Conservation (phyloP, 1,140 invertebrate genomes). For the Platyscapa corneri region DNA sequence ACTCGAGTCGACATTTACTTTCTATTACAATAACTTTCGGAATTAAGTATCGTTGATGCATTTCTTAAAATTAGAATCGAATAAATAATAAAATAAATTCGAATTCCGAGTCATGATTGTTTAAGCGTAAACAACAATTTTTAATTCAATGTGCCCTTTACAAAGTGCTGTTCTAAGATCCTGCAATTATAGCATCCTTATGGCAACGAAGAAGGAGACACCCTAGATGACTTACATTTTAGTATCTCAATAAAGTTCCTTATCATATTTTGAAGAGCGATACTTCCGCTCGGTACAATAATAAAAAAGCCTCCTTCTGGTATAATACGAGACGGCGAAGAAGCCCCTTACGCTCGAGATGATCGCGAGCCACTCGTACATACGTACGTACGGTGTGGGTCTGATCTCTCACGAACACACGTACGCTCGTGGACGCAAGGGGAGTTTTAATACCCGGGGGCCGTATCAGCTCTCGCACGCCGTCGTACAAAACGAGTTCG, state of each 20-base stretch:
- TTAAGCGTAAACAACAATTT: no score
- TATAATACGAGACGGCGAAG: not conserved
- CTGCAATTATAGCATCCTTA: not conserved
- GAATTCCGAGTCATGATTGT: no score
- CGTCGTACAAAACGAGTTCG: conserved; percentile 39
- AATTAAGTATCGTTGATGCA: no score
- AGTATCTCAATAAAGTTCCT: conserved; percentile 14
- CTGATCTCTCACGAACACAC: not conserved
- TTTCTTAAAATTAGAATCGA: no score
- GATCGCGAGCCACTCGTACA: not conserved
- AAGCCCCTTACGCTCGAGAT: not conserved
- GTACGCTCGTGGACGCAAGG: not conserved
- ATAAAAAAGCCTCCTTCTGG: not conserved
- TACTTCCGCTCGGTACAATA: not conserved
- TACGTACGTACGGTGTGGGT: no score
- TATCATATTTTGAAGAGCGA: conserved; percentile 9
- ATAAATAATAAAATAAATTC: no score
- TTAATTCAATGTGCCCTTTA: not conserved
- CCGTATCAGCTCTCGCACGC: conserved; percentile 27
- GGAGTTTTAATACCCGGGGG: conserved; percentile 44
- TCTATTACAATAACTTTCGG: no score
- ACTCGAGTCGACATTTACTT: no score
- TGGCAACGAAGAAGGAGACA: not conserved
- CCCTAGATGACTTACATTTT: not conserved
- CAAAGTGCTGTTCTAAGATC: not conserved